Evolutionary conservation across 2,888 invertebrate genomes (phyloP), one percentile per base, ranked within the genome.

Genomic region (Scaeva pyrastri): DNA sequence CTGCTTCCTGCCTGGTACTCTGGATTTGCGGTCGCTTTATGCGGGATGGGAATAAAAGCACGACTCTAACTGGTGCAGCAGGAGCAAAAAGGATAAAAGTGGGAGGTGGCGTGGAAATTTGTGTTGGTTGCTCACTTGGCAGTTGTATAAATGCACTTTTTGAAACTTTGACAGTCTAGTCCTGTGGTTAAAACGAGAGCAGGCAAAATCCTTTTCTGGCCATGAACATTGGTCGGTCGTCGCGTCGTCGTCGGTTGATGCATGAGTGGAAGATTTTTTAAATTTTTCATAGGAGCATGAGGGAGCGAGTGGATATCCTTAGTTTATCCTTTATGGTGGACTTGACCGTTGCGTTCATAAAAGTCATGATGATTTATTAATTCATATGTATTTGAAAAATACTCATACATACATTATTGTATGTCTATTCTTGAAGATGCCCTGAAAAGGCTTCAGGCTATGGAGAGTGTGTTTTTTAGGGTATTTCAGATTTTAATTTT

Each of bases 61-160:
- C 31, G 6, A 31, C 31, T 10, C 7, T 14, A 6, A 1, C 23
- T 23, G 23, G 12, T 21, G 52, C 52, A 73, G 14, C 62, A 12
- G 73, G n/a, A 66, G 31, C 31, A 31, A 31, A 5, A 31, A 31
- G 6, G 8, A 31, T 0, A 3, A 26, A 31, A 31, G n/a, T 31
- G 10, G 23, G 26, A 55, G 31, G 64, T 31, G 62, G 19, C 1
- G 52, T 41, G 78, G 73, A 74, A 78, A 82, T 86, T 78, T 81
- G 73, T 82, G 23, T 82, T 60, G 78, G 82, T 86, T 82, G 78
- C 48, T 82, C 82, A 86, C 58, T 81, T 86, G 86, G 77, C 81
- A 86, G 86, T 86, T 86, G 86, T 86, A 86, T 86, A 82, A 86
- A 86, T 86, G 86, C 81, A 86, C 86, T 86, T 82, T 86, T 86